A percentile compares a stretch with the other conserved stretches of the same genome.
phyloP scores from a whole-genome alignment of 2,888 invertebrate genomes.

The Acanthosepion lycidas region DNA sequence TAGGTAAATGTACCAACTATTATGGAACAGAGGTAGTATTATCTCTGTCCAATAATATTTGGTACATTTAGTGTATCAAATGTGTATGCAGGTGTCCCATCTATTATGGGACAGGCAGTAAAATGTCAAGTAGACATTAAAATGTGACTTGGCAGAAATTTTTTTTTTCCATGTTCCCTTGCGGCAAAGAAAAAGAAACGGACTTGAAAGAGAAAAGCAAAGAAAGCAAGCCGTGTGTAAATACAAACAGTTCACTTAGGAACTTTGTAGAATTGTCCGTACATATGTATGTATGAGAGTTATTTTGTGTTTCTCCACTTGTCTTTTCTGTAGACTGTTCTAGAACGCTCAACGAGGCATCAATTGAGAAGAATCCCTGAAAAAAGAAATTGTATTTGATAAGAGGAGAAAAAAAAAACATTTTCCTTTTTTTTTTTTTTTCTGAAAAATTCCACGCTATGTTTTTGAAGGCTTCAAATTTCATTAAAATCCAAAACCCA shows the following conservation, averaged over 20 bases:
- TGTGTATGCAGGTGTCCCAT: too few relatives aligned
- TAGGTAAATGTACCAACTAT: too few relatives aligned
- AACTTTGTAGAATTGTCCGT: neutral
- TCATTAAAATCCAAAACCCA: constrained; percentile 33
- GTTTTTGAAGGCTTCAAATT: neutral
- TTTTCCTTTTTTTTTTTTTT: neutral
- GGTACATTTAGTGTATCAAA: too few relatives aligned
- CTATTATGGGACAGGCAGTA: too few relatives aligned
- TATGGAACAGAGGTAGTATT: too few relatives aligned
- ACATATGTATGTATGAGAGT: neutral
- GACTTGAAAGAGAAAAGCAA: neutral
- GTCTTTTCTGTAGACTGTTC: constrained; percentile 6
- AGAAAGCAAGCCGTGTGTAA: too few relatives aligned
- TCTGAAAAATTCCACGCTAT: neutral
- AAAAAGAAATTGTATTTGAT: neutral
- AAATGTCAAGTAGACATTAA: neutral
- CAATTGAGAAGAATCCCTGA: neutral
- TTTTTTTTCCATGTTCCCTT: neutral
- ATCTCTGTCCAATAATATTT: too few relatives aligned
- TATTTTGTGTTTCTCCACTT: neutral
- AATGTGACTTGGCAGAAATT: neutral
- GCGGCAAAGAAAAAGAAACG: neutral
- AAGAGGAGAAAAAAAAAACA: neutral
- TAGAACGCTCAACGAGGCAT: neutral
- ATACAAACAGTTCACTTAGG: neutral